phyloP scores from a whole-genome alignment of 2,888 invertebrate species.

The Drosophila emarginata region DNA sequence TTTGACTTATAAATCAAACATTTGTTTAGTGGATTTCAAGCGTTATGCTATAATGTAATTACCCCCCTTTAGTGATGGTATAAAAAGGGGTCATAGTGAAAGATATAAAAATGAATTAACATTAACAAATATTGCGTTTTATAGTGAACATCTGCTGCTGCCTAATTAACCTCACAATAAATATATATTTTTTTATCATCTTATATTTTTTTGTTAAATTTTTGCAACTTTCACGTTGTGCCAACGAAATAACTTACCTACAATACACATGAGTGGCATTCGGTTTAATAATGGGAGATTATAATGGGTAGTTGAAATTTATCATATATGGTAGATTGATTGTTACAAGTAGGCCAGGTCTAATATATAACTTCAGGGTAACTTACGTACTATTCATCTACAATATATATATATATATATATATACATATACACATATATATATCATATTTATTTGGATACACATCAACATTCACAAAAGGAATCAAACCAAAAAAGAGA shows the following conservation, averaged over 20 bases:
- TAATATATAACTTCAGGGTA: not conserved
- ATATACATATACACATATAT: no score
- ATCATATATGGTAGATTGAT: not conserved
- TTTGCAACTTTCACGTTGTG: not conserved
- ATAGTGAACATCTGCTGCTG: not conserved
- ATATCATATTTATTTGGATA: not conserved
- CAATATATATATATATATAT: not conserved
- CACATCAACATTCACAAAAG: not conserved
- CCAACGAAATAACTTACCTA: not conserved
- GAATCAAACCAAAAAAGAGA: not conserved
- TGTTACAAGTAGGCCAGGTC: not conserved
- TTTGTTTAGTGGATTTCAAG: not conserved
- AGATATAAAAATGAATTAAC: constrained; percentile 17
- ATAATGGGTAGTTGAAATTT: not conserved
- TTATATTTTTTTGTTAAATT: not conserved
- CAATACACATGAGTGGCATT: not conserved
- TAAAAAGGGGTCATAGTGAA: constrained; percentile 27
- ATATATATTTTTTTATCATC: not conserved
- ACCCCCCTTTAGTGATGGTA: not conserved
- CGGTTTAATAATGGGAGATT: not conserved
- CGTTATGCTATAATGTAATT: not conserved
- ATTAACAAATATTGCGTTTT: constrained; percentile 7
- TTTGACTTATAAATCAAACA: no score
- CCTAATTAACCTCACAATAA: constrained; percentile 3
- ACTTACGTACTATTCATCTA: not conserved